These are phyloP conservation scores for Festucalex cinctus DNA, from an alignment of 2,113 vertebrate species.

Conservation along the genomic window DNA sequence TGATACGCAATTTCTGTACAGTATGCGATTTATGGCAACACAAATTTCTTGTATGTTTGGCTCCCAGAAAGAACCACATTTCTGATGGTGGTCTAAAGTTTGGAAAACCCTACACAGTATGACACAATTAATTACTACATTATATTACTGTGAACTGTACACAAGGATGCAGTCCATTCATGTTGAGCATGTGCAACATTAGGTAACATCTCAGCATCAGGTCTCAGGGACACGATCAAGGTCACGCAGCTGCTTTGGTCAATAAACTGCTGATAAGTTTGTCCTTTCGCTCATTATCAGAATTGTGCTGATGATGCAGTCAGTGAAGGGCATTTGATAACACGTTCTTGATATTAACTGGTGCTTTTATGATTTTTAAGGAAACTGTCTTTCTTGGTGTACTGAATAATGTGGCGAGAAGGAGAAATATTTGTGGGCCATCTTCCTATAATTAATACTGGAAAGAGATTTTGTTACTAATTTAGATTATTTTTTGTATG, in stretches of 20 bases:
- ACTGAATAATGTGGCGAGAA: neutral
- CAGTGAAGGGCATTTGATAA: neutral
- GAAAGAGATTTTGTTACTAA: too few relatives aligned
- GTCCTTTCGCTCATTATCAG: constrained; percentile 13
- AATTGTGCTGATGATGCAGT: neutral
- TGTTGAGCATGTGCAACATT: constrained; percentile 10
- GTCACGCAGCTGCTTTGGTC: constrained; percentile 65
- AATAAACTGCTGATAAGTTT: constrained; percentile 52
- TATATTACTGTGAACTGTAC: neutral
- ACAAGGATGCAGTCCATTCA: neutral
- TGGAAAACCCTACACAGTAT: neutral
- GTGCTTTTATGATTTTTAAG: neutral
- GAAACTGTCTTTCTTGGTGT: neutral
- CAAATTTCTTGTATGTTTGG: too few relatives aligned
- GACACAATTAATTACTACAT: neutral
- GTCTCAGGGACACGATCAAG: constrained; percentile 51
- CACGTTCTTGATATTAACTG: neutral
- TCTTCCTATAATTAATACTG: too few relatives aligned
- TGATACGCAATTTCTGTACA: too few relatives aligned
- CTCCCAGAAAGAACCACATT: too few relatives aligned
- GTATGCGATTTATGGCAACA: too few relatives aligned
- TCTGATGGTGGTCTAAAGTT: neutral
- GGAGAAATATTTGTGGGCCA: neutral
- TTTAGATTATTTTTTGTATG: too few relatives aligned
- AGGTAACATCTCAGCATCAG: neutral